Base-by-base conservation (phyloP, 1,140 invertebrate genomes). In the Musca vetustissima region DNA sequence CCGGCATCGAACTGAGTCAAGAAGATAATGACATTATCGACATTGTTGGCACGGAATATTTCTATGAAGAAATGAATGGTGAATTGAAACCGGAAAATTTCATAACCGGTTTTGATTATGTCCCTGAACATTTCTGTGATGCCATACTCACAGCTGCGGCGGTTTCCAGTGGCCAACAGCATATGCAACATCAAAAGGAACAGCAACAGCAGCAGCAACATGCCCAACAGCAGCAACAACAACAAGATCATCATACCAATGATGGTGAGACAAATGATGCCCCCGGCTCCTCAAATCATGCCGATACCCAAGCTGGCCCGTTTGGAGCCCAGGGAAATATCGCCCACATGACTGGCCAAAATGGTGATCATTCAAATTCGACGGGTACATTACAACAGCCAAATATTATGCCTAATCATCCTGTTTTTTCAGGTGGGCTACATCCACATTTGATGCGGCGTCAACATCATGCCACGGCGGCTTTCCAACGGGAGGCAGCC, bases 11-110 rank as follows among this genome's bases (percentile, higher is more conserved):
- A 64, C 68, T 81, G 0, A 81, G 81, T 55, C 79, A 81, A 72
- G 79, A 81, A 69, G 79, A 81, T 43, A 81, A 81, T 53, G 79
- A 81, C 36, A 81, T 81, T 24, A 81, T 81, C 25, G 79, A 81
- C 36, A 81, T 81, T 48, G 79, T 81, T 17, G 79, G 79, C 28
- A 79, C 79, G 1, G 79, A 81, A 69, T 81, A 81, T 59, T 81
- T 81, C 21, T 81, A 81, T 64, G 79, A 81, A 69, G 79, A 81
- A 47, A 81, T 81, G 79, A 81, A 80, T n/a, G 79, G 79, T 0
- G 79, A 81, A 64, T 72, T 81, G 0, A 81, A 81, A 48, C 77
- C 79, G 8, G 79, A 81, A 22, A 81, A 79, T 49, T 81, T 81
- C n/a, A 76, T 81, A 74, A 75, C 79, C 0, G 75, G 79, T 22